Base-by-base conservation (phyloP, 2,888 invertebrate genomes). In the Mythimna lalbum region DNA sequence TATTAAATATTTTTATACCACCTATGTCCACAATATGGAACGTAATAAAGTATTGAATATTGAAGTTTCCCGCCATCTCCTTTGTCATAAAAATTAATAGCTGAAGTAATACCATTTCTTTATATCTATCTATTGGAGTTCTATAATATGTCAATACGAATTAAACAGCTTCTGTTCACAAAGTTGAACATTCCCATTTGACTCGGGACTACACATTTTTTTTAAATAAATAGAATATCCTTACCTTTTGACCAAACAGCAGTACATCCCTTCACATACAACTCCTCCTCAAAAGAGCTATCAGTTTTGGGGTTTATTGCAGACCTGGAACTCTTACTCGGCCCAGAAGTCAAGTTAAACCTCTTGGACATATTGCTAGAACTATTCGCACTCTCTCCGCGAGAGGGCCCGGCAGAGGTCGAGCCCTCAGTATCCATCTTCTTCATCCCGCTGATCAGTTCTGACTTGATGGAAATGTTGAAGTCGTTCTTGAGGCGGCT, bases 251-350 rank as follows among this genome's bases (percentile, higher is more conserved):
- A 98, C 98, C 98, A 98, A 47, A 99, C 97, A 5, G 98, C 98
- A 23, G 98, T 98, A 88, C 98, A 97, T 2, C 98, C 98, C 86
- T 97, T 98, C 2, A 98, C 97, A 96, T 98, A 99, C 65, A 99
- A 93, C 90, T 99, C 99, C 90, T 99, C 99, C 92, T 99, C 99
- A 90, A 97, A 96, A 87, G 93, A 93, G 63, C 94, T 90, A 81
- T 95, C 95, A 36, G 94, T 94, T 84, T 94, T 94, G 52, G 91
- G 92, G 86, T 95, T 93, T 43, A 93, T 82, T 68, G 91, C 88
- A 60, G 88, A 83, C 63, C 85, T 92, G 0, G 83, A 78, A 47
- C 76, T 84, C 59, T 85, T 90, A 57, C 73, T 88, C 12, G 87
- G 87, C 1, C 87, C 86, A 1, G 86, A 86, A 69, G 85, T 89